Evolutionary conservation across 2,113 vertebrate species (phyloP), one percentile per base, ranked within the genome.

Genomic region (Coturnix japonica): DNA sequence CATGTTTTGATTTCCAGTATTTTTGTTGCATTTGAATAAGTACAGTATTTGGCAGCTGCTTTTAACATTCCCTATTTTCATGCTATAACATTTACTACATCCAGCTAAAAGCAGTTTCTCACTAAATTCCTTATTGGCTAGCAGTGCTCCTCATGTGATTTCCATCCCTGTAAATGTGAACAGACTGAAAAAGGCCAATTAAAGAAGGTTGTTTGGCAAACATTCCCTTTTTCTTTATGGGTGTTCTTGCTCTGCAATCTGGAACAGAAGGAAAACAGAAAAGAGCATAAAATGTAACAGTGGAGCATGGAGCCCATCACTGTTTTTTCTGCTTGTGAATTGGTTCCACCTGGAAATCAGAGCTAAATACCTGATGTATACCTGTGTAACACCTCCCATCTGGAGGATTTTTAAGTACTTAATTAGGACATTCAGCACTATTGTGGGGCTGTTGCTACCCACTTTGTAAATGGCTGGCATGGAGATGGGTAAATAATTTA

Each of bases 51-150:
- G 56, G 41, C 69, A 85, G 33, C 0, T 0, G 14, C 21, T 85
- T 90, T 57, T 57, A 83, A 49, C 37, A n/a, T 76, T 73, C 51
- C 7, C 16, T 70, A 2, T 85, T 87, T 83, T 67, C 64, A 43
- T 54, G 46, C 46, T 31, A 28, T 51, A 77, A 7, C 46, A 43
- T 41, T 57, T 77, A 59, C 54, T 77, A 21, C 56, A 77, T 64
- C 43, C 76, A 81, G 31, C 56, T 85, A 80, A 41, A 82, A 91
- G 51, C 46, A 90, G 12, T 66, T 94, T 81, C 69, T 88, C 54
- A 60, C 61, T 51, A 59, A 26, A 71, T 54, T 67, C 25, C 37
- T 85, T 80, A 73, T 54, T 28, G 51, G 25, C 63, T 17, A 63
- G 46, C 82, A 74, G 33, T 37, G 9, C 59, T 93, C 56, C 28